Percentiles rank a stretch among this genome's conserved stretches.
Evolutionary conservation across 2,113 vertebrate genomes (phyloP).

Genomic region (Etheostoma cragini): DNA sequence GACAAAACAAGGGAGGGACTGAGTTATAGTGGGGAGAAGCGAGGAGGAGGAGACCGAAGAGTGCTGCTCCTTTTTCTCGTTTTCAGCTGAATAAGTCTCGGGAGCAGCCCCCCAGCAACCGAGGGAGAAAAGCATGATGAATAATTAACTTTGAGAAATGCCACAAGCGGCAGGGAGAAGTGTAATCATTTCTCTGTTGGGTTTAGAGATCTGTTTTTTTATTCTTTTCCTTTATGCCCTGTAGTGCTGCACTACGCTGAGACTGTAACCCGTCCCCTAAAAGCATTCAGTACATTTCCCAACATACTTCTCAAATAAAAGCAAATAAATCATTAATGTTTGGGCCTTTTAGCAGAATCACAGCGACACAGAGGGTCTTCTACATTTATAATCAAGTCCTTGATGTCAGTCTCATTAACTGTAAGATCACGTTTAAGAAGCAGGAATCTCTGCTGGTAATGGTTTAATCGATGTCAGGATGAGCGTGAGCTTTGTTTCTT

Average conservation of each 20-base stretch:
- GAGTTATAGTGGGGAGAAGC: slow-evolving; percentile 53
- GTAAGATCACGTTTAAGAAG: slow-evolving; percentile 65
- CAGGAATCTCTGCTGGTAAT: slow-evolving; percentile 56
- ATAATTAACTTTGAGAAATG: slow-evolving; percentile 83
- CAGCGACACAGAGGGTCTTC: slow-evolving; percentile 47
- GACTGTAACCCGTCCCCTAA: slow-evolving; percentile 63
- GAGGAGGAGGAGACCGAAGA: slow-evolving; percentile 58
- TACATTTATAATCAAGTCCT: slow-evolving; percentile 72
- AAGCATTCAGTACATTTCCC: slow-evolving; percentile 69
- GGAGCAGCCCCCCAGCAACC: slow-evolving; percentile 73
- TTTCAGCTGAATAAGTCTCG: slow-evolving; percentile 66
- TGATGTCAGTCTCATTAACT: slow-evolving; percentile 78
- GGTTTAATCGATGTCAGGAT: slow-evolving; percentile 62
- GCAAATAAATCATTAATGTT: slow-evolving; percentile 82
- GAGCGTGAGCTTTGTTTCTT: slow-evolving; percentile 40
- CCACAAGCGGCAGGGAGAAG: slow-evolving; percentile 76
- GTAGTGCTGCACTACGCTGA: slow-evolving; percentile 45
- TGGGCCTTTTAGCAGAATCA: slow-evolving; percentile 65
- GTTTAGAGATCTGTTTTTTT: slow-evolving; percentile 72
- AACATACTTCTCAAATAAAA: slow-evolving; percentile 77
- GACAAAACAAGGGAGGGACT: slow-evolving; percentile 53
- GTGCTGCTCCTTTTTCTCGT: slow-evolving; percentile 56
- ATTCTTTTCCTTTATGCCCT: slow-evolving; percentile 57
- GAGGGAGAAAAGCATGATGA: slow-evolving; percentile 82
- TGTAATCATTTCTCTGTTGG: slow-evolving; percentile 77